Conservation (phyloP, 2,113 vertebrate genomes). For the Ptyas mucosa region DNA sequence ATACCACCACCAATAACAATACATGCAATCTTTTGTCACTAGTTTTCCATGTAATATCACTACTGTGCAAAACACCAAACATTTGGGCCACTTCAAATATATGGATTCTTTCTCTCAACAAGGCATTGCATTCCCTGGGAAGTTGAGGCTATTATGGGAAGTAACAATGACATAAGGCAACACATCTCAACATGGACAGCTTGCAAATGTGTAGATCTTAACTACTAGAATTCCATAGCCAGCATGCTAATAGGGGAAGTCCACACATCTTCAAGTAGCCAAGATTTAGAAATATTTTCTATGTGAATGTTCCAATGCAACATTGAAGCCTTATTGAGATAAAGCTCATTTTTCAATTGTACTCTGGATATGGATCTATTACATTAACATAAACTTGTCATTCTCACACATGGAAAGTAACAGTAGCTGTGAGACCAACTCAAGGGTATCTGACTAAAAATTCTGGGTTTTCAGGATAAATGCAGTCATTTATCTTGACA, state of each 20-base stretch:
- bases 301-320: not conserved
- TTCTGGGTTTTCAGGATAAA: not conserved
- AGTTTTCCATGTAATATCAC: not conserved
- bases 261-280: not conserved
- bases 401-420: not conserved
- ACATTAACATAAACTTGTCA: not conserved
- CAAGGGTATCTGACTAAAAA: not conserved
- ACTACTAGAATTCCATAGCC: not conserved
- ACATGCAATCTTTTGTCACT: not conserved
- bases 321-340: not conserved
- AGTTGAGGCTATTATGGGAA: not conserved
- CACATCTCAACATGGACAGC: not conserved
- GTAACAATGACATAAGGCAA: not conserved
- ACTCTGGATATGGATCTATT: not conserved
- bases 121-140: not conserved
- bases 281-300: not conserved
- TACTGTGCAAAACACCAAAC: not conserved
- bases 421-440: not conserved
- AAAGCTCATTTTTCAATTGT: not conserved
- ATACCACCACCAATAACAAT: not conserved
- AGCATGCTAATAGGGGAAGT: not conserved
- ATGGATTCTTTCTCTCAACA: not conserved
- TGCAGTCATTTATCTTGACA: conserved; percentile 1
- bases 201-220: not conserved
- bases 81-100: not conserved